A percentile compares a stretch with the other conserved stretches of the same genome.
Evolutionary conservation across 2,113 vertebrate genomes (phyloP).

Genomic region (Tretioscincus oriximinensis): DNA sequence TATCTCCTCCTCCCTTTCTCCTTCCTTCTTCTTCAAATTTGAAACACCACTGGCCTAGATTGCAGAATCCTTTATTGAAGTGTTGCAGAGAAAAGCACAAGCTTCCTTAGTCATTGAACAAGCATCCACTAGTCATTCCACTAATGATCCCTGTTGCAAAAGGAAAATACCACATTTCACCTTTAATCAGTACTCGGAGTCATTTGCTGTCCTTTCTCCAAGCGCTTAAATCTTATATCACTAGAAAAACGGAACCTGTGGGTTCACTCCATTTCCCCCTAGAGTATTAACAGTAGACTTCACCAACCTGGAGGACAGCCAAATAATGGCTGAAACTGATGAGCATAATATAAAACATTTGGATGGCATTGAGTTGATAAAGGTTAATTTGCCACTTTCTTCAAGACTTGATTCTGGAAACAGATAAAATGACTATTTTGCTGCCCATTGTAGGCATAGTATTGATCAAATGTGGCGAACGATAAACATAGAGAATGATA

Average conservation of each 20-base stretch:
- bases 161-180: neutral
- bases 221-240: neutral
- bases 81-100: neutral
- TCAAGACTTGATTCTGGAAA: neutral
- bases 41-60: neutral
- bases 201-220: neutral
- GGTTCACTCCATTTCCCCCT: no score
- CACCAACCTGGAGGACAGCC: neutral
- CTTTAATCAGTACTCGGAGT: neutral
- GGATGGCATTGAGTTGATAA: neutral
- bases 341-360: neutral
- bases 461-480: neutral
- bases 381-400: neutral
- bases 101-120: neutral
- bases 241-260: neutral
- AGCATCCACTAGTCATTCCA: neutral
- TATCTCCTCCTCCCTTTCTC: neutral
- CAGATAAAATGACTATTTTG: neutral
- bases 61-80: neutral
- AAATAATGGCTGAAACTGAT: neutral
- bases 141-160: neutral
- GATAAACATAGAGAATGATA: conserved; percentile 20
- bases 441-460: neutral
- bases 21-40: neutral
- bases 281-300: neutral